Base-by-base conservation (phyloP, 2,888 invertebrate species). In the Ellobium chinense region DNA sequence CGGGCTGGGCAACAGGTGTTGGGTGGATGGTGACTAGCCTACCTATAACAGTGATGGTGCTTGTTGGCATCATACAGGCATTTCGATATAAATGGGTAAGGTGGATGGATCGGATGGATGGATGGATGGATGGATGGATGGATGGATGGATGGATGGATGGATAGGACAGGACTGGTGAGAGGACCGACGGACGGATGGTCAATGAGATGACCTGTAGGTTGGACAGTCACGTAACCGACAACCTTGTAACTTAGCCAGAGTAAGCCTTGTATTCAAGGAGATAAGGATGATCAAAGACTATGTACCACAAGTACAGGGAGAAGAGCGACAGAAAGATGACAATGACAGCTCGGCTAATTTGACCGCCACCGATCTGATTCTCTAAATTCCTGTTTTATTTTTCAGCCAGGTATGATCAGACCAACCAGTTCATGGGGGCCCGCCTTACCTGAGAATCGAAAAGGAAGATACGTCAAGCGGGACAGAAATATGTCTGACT, bases 81-180 rank as follows among this genome's bases (percentile, higher is more conserved):
- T 91, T 84, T 88, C 90, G 80, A 87, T 89, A 62, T 82, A 84
- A 31, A 80, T 91, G 29, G 90, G 46, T 46, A 18, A 46, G 46
- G 7, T 12, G 7, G 9, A 12, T 18, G 9, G 18, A 46, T 18
- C 18, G 46, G 46, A 46, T 46, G 46, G 46, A 46, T 46, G 46
- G 46, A 46, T 46, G 46, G 46, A 18, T 46, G 46, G 46, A 46
- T 46, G 46, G 9, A 46, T 46, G 46, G 9, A 46, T 46, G 46
- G 46, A 18, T 46, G 46, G 46, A 46, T 46, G 46, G 46, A 46
- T 46, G 46, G 46, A 46, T 46, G 46, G 46, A 46, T n/a, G n/a
- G n/a, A n/a, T n/a, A n/a, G n/a, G n/a, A n/a, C n/a, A 46, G 7
- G 46, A 18, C 7, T 46, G 46, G 46, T 46, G 46, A 18, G 46